phyloP scores from a whole-genome alignment of 1,140 invertebrate species.

The Hyles vespertilio region DNA sequence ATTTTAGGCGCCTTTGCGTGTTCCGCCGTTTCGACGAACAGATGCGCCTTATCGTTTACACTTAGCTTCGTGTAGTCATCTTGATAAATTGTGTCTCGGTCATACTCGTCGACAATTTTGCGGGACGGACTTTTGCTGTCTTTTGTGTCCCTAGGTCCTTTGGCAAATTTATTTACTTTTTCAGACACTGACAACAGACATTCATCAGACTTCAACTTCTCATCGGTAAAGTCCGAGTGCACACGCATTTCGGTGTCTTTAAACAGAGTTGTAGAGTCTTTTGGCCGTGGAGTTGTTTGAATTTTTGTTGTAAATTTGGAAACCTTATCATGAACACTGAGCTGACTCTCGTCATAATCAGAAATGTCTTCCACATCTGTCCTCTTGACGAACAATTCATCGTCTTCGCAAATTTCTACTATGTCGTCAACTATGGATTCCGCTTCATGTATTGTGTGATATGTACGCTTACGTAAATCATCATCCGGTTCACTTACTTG shows the following conservation, averaged over 20 bases:
- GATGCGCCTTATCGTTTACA: conserved; percentile 80
- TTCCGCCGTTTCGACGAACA: conserved; percentile 80
- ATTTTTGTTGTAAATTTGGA: conserved; percentile 68
- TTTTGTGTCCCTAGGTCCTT: conserved; percentile 43
- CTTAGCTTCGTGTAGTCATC: conserved; percentile 80
- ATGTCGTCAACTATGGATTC: conserved; percentile 72
- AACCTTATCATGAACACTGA: conserved; percentile 76
- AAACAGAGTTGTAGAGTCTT: conserved; percentile 44
- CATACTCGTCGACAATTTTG: conserved; percentile 63
- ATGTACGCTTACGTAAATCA: conserved; percentile 55
- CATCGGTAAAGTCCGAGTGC: conserved; percentile 51
- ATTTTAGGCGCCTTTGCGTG: conserved; percentile 69
- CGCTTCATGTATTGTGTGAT: conserved; percentile 69
- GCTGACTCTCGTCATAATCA: conserved; percentile 57
- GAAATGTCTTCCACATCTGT: conserved; percentile 41
- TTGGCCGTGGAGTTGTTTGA: conserved; percentile 40
- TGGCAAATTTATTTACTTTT: conserved; percentile 78
- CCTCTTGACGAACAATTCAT: conserved; percentile 58
- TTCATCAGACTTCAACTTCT: conserved; percentile 67
- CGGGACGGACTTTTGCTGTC: conserved; percentile 51
- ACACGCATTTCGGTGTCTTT: conserved; percentile 51
- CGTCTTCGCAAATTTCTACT: conserved; percentile 74
- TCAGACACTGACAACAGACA: conserved; percentile 78
- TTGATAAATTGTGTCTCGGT: conserved; percentile 70
- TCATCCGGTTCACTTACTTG: conserved; percentile 84